Evolutionary conservation across 2,113 vertebrate genomes (phyloP).

Genomic region (Oryzias javanicus): DNA sequence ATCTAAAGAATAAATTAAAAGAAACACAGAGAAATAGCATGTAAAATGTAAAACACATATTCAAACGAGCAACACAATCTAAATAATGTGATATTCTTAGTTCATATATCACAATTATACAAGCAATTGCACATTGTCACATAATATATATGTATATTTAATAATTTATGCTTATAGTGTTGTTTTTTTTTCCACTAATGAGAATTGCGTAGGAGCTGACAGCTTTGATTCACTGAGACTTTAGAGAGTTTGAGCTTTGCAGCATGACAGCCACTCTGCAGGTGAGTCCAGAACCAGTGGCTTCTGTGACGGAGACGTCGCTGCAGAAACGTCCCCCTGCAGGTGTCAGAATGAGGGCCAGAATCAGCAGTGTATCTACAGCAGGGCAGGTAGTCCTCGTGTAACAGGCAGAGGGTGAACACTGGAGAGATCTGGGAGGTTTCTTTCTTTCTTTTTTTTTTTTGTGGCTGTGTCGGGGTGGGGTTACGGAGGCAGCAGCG

Average conservation of each 20-base stretch:
- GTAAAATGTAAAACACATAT: conserved; percentile 68
- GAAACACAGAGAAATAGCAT: conserved; percentile 48
- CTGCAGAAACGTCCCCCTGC: conserved; percentile 8
- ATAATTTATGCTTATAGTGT: conserved; percentile 50
- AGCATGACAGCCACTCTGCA: conserved; percentile 31
- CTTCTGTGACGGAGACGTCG: conserved; percentile 13
- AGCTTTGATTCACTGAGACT: conserved; percentile 61
- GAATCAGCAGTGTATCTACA: conserved; percentile 47
- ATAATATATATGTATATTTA: conserved; percentile 63
- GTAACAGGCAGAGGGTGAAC: conserved; percentile 28
- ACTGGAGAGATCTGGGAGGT: conserved; percentile 20
- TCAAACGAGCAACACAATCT: conserved; percentile 73
- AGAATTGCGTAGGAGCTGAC: conserved; percentile 74
- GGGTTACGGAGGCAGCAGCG: conserved; percentile 86
- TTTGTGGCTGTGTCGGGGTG: conserved; percentile 52
- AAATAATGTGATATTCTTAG: conserved; percentile 74
- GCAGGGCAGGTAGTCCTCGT: conserved; percentile 44
- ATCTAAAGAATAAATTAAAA: conserved; percentile 50
- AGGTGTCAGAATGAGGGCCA: conserved; percentile 31
- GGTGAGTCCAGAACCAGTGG: conserved; percentile 42
- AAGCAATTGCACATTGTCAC: conserved; percentile 96
- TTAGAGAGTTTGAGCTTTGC: conserved; percentile 46
- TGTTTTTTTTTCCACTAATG: conserved; percentile 48
- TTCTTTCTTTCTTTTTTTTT: accelerated
- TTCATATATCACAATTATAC: conserved; percentile 82